Conservation (phyloP, 2,888 invertebrate genomes). For the Protodeltote pygarga region DNA sequence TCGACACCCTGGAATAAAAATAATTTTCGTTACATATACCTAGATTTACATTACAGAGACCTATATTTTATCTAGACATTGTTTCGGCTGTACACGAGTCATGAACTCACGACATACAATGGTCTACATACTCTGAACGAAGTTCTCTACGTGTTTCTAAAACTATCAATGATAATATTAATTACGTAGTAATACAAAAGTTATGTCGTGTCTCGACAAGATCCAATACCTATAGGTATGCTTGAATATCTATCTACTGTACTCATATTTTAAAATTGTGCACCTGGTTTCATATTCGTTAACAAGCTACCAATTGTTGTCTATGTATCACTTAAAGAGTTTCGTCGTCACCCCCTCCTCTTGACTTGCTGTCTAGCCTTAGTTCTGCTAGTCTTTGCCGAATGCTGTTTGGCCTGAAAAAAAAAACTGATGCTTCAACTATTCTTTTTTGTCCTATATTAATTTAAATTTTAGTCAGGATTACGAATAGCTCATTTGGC, state of each 20-base stretch:
- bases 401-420: conserved; percentile 74
- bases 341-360: conserved; percentile 78
- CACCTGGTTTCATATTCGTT: conserved; percentile 58
- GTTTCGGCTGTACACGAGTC: conserved; percentile 16
- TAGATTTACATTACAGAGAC: conserved; percentile 5
- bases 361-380: conserved; percentile 77
- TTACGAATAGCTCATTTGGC: too few relatives aligned
- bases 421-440: too few relatives aligned
- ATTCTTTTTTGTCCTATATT: too few relatives aligned
- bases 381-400: conserved; percentile 78
- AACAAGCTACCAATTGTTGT: conserved; percentile 45
- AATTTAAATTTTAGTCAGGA: too few relatives aligned
- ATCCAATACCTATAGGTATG: conserved; percentile 44
- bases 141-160: conserved; percentile 18
- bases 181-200: conserved; percentile 8
- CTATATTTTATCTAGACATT: conserved; percentile 18
- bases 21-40: conserved; percentile 14
- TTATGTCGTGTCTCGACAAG: conserved; percentile 24
- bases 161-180: conserved; percentile 13
- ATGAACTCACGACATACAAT: too few relatives aligned
- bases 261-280: conserved; percentile 61
- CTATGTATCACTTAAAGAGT: conserved; percentile 57
- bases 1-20: conserved; percentile 44
- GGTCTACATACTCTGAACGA: background rate
- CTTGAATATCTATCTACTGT: conserved; percentile 52